Evolutionary conservation across 2,113 vertebrate genomes (phyloP), one percentile per base, ranked within the genome.

Genomic region (Miniopterus natalensis): DNA sequence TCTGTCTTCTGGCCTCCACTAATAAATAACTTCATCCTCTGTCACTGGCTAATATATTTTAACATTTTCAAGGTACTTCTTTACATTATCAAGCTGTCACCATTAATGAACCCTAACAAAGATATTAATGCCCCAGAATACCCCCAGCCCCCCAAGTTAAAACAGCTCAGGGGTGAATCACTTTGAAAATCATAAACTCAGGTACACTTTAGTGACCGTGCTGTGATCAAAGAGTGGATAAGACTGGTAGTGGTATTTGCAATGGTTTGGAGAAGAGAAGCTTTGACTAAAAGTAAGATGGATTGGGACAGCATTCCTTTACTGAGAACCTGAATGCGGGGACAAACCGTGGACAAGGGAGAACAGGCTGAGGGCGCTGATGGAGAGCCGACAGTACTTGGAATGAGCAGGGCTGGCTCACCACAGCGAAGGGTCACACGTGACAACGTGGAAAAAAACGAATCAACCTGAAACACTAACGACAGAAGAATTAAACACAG

Each of bases 41-140:
- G 36, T 95, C 55, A 77, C 49, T 84, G 79, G 59, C 53, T 88
- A 80, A 59, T 49, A n/a, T 75, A 79, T n/a, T 59, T 89, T 57
- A 77, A 84, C 49, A 21, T 13, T 79, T 88, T 53, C 14, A 47
- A 8, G 25, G 29, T 40, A 61, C 12, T 89, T 90, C 65, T 45
- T 65, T 21, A 65, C 31, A 89, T 88, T 51, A 93, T 73, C 57
- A 70, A 91, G 31, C 61, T 89, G 66, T 66, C n/a, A 29, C 53
- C 74, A 68, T 73, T 65, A 95, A 59, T 49, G 53, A 88, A 84
- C 23, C 27, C 11, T 81, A 88, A 78, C 31, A 40, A 93, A 92
- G 31, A 78, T 42, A 47, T 5, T 75, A 84, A 77, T 59, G 51
- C 29, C 14, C 49, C 55, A 81, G 47, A 27, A 23, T 71, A 9